A percentile compares a stretch with the other conserved stretches of the same genome.
Conservation (phyloP, 2,113 vertebrate species). For the Plecotus auritus region DNA sequence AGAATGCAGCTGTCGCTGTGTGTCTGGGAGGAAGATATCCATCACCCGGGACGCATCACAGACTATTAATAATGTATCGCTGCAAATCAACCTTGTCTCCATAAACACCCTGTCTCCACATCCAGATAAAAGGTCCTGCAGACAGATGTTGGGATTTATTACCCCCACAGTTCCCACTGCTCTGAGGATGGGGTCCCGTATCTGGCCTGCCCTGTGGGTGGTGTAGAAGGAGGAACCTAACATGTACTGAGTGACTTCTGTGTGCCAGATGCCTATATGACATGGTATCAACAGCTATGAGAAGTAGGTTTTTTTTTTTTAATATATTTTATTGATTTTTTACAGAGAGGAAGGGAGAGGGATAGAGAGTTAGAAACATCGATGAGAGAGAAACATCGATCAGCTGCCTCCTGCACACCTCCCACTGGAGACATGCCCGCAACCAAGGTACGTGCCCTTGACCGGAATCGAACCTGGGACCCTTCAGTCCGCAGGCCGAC, state of each 20-base stretch:
- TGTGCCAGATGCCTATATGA: neutral
- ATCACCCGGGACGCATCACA: constrained; percentile 56
- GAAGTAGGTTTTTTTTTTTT: neutral
- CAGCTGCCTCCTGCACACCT: too few relatives aligned
- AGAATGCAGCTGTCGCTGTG: constrained; percentile 46
- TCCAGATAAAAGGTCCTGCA: constrained; percentile 60
- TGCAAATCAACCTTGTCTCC: constrained; percentile 68
- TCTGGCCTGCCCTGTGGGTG: neutral
- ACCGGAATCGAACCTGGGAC: too few relatives aligned
- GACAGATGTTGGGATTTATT: constrained; percentile 63
- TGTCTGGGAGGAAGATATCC: constrained; percentile 54
- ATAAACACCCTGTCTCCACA: constrained; percentile 58
- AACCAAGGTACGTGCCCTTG: too few relatives aligned
- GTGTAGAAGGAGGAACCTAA: neutral
- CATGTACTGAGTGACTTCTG: neutral
- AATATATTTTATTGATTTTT: too few relatives aligned
- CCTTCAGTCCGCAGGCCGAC: too few relatives aligned
- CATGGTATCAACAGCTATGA: neutral
- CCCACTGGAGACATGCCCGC: too few relatives aligned
- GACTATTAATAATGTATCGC: constrained; percentile 68
- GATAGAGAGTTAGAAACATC: too few relatives aligned
- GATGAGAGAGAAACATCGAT: too few relatives aligned
- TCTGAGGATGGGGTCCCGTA: neutral
- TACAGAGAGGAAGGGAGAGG: too few relatives aligned
- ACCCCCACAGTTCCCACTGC: constrained; percentile 27